phyloP scores from a whole-genome alignment of 2,888 invertebrate genomes.

The Penaeus monodon region DNA sequence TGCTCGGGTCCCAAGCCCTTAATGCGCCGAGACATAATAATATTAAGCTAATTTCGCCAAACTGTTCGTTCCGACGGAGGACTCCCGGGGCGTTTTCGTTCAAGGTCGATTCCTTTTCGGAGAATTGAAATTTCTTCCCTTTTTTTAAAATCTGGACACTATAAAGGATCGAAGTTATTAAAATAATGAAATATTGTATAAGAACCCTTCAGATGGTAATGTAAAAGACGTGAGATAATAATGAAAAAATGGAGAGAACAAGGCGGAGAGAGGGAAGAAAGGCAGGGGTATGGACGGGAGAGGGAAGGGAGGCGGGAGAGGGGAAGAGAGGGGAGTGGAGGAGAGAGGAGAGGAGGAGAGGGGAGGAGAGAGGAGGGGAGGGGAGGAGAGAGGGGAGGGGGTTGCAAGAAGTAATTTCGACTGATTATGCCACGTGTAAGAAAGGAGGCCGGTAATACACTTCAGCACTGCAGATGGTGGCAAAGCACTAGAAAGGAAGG shows the following conservation, averaged over 20 bases:
- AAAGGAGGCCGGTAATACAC: not conserved
- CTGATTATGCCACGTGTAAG: not conserved
- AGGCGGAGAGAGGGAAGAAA: not conserved
- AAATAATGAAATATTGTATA: too few species aligned
- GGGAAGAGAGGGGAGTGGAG: not conserved
- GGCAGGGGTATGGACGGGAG: not conserved
- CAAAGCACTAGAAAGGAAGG: constrained; percentile 7
- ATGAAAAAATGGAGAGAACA: not conserved
- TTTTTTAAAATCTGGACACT: too few species aligned
- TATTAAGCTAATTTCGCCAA: too few species aligned
- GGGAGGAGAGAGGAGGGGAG: not conserved
- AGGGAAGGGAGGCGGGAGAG: not conserved
- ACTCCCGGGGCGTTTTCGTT: too few species aligned
- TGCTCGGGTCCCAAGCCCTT: too few species aligned
- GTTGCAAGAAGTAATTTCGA: not conserved
- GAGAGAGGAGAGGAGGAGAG: not conserved
- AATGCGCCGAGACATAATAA: too few species aligned
- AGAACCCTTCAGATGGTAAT: not conserved
- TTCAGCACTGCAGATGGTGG: not conserved
- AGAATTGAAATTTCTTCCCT: too few species aligned
- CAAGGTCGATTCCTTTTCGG: too few species aligned
- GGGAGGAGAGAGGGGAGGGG: not conserved
- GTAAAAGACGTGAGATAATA: constrained; percentile 1
- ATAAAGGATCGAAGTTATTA: too few species aligned
- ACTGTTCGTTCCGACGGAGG: too few species aligned